phyloP scores from a whole-genome alignment of 37 sponge, comb jelly and placozoan genomes.

The Bolinopsis microptera region DNA sequence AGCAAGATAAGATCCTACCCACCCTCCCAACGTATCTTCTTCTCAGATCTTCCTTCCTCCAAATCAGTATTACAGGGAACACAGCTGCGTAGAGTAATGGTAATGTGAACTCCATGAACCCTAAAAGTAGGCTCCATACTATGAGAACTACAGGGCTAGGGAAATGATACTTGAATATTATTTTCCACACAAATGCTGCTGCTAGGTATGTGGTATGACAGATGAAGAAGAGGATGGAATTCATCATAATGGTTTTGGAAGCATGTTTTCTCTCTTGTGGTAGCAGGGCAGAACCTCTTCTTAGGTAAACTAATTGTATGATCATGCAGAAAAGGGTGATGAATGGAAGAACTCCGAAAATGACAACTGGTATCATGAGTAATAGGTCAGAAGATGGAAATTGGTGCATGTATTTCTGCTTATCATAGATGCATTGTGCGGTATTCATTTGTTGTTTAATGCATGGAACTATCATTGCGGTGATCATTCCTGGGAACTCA shows the following conservation, averaged over 20 bases:
- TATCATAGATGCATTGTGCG: too few relatives aligned
- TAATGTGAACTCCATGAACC: neutral
- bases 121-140: neutral
- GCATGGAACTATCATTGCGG: neutral
- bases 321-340: neutral
- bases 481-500: neutral
- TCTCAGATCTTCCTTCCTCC: neutral
- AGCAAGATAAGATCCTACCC: neutral
- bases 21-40: neutral
- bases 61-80: neutral
- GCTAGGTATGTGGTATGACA: neutral
- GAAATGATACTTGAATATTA: too few relatives aligned
- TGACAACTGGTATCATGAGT: neutral
- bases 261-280: neutral
- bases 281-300: neutral
- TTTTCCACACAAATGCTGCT: neutral
- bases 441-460: neutral
- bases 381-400: neutral
- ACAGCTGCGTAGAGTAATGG: neutral
- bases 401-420: neutral
- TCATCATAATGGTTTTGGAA: neutral
- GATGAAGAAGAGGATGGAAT: neutral
- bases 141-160: neutral
- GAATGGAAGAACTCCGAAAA: neutral
- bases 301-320: neutral